Evolutionary conservation across 2,113 vertebrate genomes (phyloP).

Genomic region (Physeter macrocephalus): DNA sequence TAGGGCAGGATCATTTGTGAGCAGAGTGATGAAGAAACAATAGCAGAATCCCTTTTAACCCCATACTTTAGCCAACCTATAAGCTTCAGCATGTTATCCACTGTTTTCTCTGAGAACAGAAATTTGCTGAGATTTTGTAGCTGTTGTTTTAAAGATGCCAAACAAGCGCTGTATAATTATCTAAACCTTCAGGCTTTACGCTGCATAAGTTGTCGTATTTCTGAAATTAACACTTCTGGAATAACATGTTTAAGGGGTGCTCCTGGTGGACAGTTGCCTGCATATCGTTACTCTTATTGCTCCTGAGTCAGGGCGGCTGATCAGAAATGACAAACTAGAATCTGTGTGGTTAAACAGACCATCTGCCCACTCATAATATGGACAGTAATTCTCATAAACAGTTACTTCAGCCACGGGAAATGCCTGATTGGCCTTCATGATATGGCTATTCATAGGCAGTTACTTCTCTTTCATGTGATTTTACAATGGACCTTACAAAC

Average conservation of each 20-base stretch:
- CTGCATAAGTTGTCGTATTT: neutral
- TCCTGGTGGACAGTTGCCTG: slow-evolving; percentile 60
- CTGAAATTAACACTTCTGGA: slow-evolving; percentile 51
- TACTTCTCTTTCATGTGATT: slow-evolving; percentile 6
- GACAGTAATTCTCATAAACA: slow-evolving; percentile 69
- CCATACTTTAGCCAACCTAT: neutral
- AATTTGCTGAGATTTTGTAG: neutral
- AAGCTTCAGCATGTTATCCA: neutral
- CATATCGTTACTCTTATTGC: slow-evolving; percentile 75
- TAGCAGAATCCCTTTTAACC: neutral
- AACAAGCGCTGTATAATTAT: slow-evolving; percentile 25
- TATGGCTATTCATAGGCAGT: neutral
- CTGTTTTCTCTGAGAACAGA: neutral
- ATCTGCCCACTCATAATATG: slow-evolving; percentile 76
- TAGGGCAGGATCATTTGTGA: neutral
- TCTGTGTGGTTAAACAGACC: slow-evolving; percentile 78
- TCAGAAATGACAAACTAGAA: slow-evolving; percentile 80
- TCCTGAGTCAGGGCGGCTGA: slow-evolving; percentile 72
- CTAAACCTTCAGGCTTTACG: slow-evolving; percentile 19
- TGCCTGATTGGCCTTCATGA: slow-evolving; percentile 15
- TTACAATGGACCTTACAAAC: neutral
- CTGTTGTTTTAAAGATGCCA: slow-evolving; percentile 24
- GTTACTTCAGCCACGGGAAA: slow-evolving; percentile 28
- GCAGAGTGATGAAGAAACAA: neutral
- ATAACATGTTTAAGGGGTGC: slow-evolving; percentile 44